Percentiles rank a stretch among this genome's conserved stretches.
Conservation (phyloP, 2,113 vertebrate genomes). For the Percina caprodes region DNA sequence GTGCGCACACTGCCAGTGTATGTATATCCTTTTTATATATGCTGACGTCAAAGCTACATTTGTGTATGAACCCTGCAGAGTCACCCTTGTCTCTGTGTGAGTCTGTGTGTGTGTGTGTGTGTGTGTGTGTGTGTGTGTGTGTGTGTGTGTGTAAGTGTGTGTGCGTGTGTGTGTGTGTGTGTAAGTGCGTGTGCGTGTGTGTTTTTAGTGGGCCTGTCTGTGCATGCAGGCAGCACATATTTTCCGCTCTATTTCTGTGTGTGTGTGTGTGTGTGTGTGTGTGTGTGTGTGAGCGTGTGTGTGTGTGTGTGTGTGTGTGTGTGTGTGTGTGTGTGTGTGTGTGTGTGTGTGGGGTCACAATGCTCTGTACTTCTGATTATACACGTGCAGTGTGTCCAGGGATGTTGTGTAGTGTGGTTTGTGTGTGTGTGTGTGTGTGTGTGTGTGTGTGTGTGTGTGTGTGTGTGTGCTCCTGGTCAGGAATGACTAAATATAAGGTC, state of each 20-base stretch:
- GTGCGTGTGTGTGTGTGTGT: too few species aligned
- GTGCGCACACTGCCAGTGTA: not conserved
- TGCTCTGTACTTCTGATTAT: not conserved
- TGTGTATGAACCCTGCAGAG: slow-evolving; percentile 21
- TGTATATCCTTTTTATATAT: slow-evolving; percentile 10
- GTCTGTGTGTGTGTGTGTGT: slow-evolving; percentile 35
- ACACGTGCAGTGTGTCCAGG: not conserved
- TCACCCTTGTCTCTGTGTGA: slow-evolving; percentile 2
- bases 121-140: slow-evolving; percentile 46
- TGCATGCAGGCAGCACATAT: slow-evolving; percentile 49
- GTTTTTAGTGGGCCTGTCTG: slow-evolving; percentile 47
- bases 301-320: too few species aligned
- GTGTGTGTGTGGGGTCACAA: not conserved
- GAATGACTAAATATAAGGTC: slow-evolving; percentile 58
- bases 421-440: too few species aligned
- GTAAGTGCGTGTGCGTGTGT: too few species aligned
- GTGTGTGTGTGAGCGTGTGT: too few species aligned
- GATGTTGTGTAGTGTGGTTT: not conserved
- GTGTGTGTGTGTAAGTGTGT: too few species aligned
- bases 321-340: slow-evolving; percentile 22
- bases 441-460: too few species aligned
- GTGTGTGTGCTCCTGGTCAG: not conserved
- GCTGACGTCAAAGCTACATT: slow-evolving; percentile 16
- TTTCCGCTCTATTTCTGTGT: slow-evolving; percentile 62
- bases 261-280: slow-evolving; percentile 20